phyloP scores from a whole-genome alignment of 2,113 vertebrate genomes.

The Petroica traversi region DNA sequence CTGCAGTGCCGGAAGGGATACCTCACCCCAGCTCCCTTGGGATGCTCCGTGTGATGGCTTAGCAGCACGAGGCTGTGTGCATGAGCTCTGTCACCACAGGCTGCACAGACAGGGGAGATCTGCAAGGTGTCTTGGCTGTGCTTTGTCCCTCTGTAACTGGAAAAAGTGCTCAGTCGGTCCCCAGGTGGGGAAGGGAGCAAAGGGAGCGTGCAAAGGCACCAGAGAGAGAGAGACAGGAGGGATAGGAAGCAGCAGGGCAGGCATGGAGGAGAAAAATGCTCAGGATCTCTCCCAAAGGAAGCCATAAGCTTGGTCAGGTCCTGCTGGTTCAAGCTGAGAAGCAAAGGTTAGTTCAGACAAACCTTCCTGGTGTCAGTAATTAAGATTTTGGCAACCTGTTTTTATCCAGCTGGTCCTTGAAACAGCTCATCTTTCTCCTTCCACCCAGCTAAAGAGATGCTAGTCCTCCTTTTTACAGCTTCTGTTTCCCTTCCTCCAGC shows the following conservation, averaged over 20 bases:
- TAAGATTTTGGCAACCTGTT: background rate
- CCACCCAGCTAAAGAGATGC: background rate
- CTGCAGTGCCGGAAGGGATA: background rate
- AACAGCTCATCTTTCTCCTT: background rate
- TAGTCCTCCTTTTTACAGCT: background rate
- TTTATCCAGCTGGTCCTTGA: background rate
- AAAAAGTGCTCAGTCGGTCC: background rate
- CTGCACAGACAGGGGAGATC: background rate
- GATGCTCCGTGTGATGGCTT: background rate
- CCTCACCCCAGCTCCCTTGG: accelerated
- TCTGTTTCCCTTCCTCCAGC: background rate
- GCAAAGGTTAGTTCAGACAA: background rate
- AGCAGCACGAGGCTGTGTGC: background rate
- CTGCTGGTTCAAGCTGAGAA: background rate
- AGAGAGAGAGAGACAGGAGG: background rate
- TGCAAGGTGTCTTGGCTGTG: background rate
- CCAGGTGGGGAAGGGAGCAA: background rate
- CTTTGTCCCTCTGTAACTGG: background rate
- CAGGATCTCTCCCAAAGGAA: background rate
- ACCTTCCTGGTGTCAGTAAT: background rate
- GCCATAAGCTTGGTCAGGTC: background rate
- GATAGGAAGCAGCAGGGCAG: background rate
- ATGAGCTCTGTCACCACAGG: background rate
- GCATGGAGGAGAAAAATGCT: background rate
- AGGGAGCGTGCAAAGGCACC: accelerated